Evolutionary conservation across 2,888 invertebrate genomes (phyloP).

Genomic region (Lithophane semibrunnea): DNA sequence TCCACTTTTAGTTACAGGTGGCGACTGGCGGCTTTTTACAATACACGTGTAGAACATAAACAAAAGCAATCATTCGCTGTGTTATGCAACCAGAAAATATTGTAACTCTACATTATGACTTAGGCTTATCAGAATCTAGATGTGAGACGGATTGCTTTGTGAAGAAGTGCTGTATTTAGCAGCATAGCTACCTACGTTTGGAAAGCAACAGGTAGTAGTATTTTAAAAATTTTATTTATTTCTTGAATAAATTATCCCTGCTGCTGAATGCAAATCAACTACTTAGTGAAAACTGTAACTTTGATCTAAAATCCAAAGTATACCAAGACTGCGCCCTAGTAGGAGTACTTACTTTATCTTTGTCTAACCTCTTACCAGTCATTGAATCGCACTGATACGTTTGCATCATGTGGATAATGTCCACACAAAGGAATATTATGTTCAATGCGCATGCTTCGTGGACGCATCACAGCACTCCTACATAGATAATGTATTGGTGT

Average conservation of each 20-base stretch:
- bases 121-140: constrained; percentile 17
- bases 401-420: constrained; percentile 69
- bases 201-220: neutral
- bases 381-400: constrained; percentile 57
- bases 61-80: constrained; percentile 44
- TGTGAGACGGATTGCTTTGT: constrained; percentile 19
- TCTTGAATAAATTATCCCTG: neutral
- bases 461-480: constrained; percentile 69
- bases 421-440: constrained; percentile 77
- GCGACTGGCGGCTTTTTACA: constrained; percentile 31
- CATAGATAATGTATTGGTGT: constrained; percentile 65
- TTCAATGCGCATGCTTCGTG: constrained; percentile 64
- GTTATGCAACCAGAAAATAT: constrained; percentile 44
- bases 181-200: neutral
- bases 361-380: constrained; percentile 14
- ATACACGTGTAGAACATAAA: constrained; percentile 53
- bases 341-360: neutral
- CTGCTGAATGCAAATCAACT: neutral
- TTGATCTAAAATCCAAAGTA: neutral
- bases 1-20: constrained; percentile 40
- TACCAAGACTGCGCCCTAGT: neutral
- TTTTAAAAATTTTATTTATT: neutral
- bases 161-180: neutral
- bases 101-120: constrained; percentile 1
- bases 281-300: neutral